A percentile compares a stretch with the other conserved stretches of the same genome.
Conservation (phyloP, 2,888 invertebrate species). For the Himalopsyche kuldschensis region DNA sequence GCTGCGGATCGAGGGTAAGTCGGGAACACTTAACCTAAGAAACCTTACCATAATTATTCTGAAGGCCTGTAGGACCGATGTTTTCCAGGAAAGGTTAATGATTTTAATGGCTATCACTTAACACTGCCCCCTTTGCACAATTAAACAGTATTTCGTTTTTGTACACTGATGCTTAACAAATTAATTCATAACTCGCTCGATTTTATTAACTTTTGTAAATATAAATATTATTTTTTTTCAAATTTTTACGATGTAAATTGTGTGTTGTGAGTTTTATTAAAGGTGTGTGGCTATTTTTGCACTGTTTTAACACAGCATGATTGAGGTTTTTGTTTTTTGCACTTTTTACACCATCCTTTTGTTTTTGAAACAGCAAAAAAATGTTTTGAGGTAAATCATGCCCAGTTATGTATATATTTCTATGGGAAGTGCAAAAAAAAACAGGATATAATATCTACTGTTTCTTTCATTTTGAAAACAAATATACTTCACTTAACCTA, state of each 20-base stretch:
- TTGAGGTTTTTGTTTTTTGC: neutral
- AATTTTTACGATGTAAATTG: neutral
- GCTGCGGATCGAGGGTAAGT: slow-evolving; percentile 14
- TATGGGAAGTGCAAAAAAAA: no score
- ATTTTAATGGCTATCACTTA: neutral
- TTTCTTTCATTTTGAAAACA: no score
- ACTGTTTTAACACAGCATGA: neutral
- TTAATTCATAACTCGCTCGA: neutral
- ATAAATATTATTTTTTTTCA: neutral
- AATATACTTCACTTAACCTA: no score
- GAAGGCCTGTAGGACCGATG: neutral
- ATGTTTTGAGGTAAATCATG: neutral
- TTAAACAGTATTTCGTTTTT: neutral
- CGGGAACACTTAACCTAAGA: neutral
- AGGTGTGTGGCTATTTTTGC: neutral
- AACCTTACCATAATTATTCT: neutral
- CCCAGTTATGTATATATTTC: neutral
- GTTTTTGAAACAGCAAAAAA: neutral
- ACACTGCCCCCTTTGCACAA: neutral
- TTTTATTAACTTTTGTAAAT: neutral
- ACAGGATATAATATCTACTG: no score
- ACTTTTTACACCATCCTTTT: neutral
- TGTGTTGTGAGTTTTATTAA: neutral
- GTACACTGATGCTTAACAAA: neutral
- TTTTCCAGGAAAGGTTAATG: neutral